Base-by-base conservation (phyloP, 1,140 invertebrate genomes). In the Drosophila lacertosa region DNA sequence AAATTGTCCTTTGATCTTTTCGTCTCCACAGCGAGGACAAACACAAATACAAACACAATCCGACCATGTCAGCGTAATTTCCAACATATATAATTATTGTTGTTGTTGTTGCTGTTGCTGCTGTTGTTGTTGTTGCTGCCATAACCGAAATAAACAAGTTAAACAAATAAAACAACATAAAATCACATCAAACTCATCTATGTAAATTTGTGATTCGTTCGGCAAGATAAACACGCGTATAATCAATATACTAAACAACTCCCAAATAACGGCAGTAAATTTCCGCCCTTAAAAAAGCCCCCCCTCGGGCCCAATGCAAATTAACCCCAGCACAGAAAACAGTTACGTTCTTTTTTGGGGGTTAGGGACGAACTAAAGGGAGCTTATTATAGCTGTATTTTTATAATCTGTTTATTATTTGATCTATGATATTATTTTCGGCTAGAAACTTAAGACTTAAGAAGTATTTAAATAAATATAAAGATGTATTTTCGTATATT, bases 1-100 rank as follows among this genome's bases (percentile, higher is more conserved):
- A 88, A 88, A 88, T 88, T 82, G 82, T 88, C 83, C 82, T 88
- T 88, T 88, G 82, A 88, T 88, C 82, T 88, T 82, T 86, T 88
- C 44, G 35, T 55, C 40, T 29, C 59, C 48, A 20, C 7, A 22
- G 26, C 11, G 22, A 48, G 18, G 37, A 55, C 32, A 39, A 40
- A 29, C 45, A 20, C 33, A 20, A 64, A 48, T 5, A 54, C 51
- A 45, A 71, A 74, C 33, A 35, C 39, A 40, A 54, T 15, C 54
- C 54, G 50, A 67, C 50, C 53, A 58, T 39, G 55, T 53, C 45
- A 64, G 73, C 59, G 58, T 76, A 63, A 55, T 77, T 71, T 76
- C 53, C 18, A 33, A 35, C 33, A 20, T 44, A 22, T 4, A 44
- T 44, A 22, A 20, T 39, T 40, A 35, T 60, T 62, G 45, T 39